Percentiles rank a stretch among this genome's conserved stretches.
Evolutionary conservation across 2,797 vertebrate genomes (phyloP).

Genomic region (Brachyrhaphis roseni): DNA sequence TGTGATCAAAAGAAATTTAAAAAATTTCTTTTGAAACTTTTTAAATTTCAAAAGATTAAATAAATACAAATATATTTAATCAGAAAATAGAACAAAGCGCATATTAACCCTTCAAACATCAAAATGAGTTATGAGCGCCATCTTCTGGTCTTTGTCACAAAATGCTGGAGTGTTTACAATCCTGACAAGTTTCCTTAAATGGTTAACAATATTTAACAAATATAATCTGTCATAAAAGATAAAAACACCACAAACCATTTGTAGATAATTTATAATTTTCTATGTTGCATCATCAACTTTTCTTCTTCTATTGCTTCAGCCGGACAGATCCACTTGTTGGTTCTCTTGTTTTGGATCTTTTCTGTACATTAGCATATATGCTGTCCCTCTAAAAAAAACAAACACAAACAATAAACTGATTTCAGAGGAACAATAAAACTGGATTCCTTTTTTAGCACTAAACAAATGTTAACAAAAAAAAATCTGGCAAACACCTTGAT

Average conservation of each 20-base stretch:
- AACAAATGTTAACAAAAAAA: too few relatives aligned
- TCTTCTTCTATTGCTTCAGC: conserved; percentile 33
- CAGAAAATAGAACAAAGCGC: neutral
- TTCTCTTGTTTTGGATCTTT: conserved; percentile 22
- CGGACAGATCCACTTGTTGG: conserved; percentile 24
- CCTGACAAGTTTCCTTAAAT: neutral
- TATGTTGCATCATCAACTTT: neutral
- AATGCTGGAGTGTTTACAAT: neutral
- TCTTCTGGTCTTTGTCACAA: conserved; percentile 50
- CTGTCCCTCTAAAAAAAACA: conserved; percentile 35
- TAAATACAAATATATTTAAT: neutral
- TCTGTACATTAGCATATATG: conserved; percentile 81
- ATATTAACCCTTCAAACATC: neutral
- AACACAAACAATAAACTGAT: neutral
- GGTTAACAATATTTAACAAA: neutral
- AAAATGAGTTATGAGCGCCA: conserved; percentile 37
- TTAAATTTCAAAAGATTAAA: too few relatives aligned
- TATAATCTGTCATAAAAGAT: neutral
- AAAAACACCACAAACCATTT: neutral
- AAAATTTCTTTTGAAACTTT: too few relatives aligned
- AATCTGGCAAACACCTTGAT: neutral
- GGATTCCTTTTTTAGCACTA: neutral
- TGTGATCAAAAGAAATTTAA: neutral
- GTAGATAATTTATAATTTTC: neutral
- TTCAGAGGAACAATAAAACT: neutral